A percentile compares a stretch with the other conserved stretches of the same genome.
These are phyloP conservation scores for Phyllopteryx taeniolatus DNA, from an alignment of 2,113 vertebrate genomes.

Conservation along the genomic window DNA sequence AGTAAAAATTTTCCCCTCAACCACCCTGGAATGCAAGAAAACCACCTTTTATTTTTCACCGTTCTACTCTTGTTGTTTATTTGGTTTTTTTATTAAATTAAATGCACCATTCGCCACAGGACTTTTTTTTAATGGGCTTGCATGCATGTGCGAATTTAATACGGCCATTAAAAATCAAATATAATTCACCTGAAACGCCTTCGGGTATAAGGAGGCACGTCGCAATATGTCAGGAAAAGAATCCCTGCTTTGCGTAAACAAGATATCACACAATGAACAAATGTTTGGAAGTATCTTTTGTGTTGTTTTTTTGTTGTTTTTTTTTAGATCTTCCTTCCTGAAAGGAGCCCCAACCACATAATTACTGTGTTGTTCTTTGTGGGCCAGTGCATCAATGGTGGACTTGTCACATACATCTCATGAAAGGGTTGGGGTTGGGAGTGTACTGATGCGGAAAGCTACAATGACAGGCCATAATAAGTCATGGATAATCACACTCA, in stretches of 20 bases:
- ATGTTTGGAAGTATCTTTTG: conserved; percentile 11
- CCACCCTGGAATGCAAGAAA: conserved; percentile 27
- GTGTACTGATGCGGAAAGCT: conserved; percentile 20
- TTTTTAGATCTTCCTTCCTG: conserved; percentile 29
- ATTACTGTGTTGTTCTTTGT: conserved; percentile 26
- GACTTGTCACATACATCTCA: conserved; percentile 11
- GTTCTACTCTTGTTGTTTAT: background rate
- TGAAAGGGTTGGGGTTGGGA: background rate
- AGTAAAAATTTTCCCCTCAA: too few relatives aligned
- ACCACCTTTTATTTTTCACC: conserved; percentile 49
- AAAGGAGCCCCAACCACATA: conserved; percentile 31
- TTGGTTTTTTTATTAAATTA: conserved; percentile 18
- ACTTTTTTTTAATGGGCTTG: conserved; percentile 22
- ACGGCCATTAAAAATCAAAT: conserved; percentile 3
- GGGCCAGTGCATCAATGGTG: conserved; percentile 10
- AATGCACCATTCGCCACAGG: background rate
- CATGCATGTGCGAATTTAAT: conserved; percentile 19
- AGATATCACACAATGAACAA: conserved; percentile 6
- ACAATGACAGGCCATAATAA: conserved; percentile 19
- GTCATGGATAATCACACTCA: conserved; percentile 24
- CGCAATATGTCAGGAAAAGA: conserved; percentile 2
- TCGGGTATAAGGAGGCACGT: background rate
- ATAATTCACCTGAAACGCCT: conserved; percentile 17
- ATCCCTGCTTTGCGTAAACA: conserved; percentile 17
- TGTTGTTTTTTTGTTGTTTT: conserved; percentile 18